These are phyloP conservation scores for Gandaritis pyraliata DNA, from an alignment of 2,888 invertebrate genomes.

Conservation along the genomic window DNA sequence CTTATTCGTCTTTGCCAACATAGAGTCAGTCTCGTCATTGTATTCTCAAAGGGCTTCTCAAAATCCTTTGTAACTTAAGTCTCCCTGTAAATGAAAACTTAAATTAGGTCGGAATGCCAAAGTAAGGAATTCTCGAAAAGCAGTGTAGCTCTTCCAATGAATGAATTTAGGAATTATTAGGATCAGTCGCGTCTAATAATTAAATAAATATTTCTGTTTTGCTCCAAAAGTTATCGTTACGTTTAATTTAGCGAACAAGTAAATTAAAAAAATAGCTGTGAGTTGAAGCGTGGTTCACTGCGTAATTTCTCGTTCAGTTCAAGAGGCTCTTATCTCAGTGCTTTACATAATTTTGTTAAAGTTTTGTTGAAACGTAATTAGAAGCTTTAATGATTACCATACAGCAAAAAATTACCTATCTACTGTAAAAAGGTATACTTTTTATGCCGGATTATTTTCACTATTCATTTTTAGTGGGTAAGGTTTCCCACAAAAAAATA, in stretches of 20 bases:
- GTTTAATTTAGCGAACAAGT: not conserved
- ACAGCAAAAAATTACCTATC: too few relatives aligned
- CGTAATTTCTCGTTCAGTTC: not conserved
- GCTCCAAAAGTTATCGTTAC: not conserved
- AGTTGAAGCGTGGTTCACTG: not conserved
- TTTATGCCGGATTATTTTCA: too few relatives aligned
- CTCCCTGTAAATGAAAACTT: slow-evolving; percentile 67
- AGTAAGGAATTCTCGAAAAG: slow-evolving; percentile 33
- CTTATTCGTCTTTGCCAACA: slow-evolving; percentile 56
- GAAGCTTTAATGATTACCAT: not conserved
- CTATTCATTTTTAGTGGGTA: not conserved
- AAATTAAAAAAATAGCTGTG: not conserved
- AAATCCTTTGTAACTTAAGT: slow-evolving; percentile 69
- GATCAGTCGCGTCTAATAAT: slow-evolving; percentile 9
- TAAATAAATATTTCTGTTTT: slow-evolving; percentile 12
- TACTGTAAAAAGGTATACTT: too few relatives aligned
- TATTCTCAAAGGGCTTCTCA: slow-evolving; percentile 56
- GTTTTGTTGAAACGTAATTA: slow-evolving; percentile 2
- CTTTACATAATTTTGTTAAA: slow-evolving; percentile 2
- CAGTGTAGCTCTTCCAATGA: slow-evolving; percentile 6
- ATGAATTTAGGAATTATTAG: slow-evolving; percentile 17
- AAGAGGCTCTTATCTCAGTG: not conserved
- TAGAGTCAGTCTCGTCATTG: slow-evolving; percentile 55
- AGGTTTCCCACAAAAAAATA: slow-evolving; percentile 20
- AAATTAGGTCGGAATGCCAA: slow-evolving; percentile 62